Percentiles rank a stretch among this genome's conserved stretches.
phyloP scores from a whole-genome alignment of 2,113 vertebrate species.

The Thalassarche chlororhynchos region DNA sequence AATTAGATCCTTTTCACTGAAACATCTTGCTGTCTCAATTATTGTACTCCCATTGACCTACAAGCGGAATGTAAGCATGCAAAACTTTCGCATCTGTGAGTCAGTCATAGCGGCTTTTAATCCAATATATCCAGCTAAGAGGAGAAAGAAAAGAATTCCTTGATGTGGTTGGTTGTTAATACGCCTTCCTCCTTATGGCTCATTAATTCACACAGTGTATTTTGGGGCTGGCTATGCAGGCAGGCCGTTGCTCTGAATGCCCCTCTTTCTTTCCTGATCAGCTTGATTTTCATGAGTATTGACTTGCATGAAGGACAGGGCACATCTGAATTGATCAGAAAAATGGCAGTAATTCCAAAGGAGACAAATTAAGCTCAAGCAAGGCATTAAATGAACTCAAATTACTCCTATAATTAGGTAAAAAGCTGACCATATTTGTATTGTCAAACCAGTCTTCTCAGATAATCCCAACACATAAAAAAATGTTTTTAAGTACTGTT shows the following conservation, averaged over 20 bases:
- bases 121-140: not conserved
- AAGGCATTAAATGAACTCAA: not conserved
- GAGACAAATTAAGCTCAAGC: not conserved
- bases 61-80: not conserved
- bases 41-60: not conserved
- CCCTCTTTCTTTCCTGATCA: not conserved
- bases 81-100: not conserved
- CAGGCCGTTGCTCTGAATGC: not conserved
- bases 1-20: not conserved
- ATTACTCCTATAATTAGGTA: not conserved
- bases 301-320: not conserved
- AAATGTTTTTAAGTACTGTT: not conserved
- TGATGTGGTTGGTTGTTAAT: not conserved
- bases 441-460: not conserved
- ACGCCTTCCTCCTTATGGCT: not conserved
- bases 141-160: not conserved
- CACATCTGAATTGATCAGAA: not conserved
- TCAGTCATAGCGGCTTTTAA: not conserved
- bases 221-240: not conserved
- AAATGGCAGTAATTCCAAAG: not conserved
- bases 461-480: fast-evolving
- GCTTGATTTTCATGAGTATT: not conserved
- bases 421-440: not conserved
- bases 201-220: not conserved
- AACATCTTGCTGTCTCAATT: not conserved